These are phyloP conservation scores for Andrena fulva DNA, from an alignment of 2,888 invertebrate genomes.

Conservation along the genomic window DNA sequence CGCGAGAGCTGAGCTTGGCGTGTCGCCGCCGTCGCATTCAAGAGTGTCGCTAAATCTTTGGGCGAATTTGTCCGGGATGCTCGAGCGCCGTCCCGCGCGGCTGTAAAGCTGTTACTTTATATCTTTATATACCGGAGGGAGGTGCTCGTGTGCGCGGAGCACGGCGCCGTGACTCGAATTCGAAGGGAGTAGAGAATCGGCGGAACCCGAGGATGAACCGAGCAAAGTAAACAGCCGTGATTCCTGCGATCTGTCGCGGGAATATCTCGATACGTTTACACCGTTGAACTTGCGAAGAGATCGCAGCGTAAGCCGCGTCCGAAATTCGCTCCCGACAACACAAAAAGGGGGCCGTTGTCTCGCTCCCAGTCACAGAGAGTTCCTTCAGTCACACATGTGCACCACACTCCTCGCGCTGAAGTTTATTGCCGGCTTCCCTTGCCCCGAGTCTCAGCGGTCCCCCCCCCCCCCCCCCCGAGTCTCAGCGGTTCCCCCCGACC, in stretches of 20 bases:
- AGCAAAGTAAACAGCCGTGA: too few species aligned
- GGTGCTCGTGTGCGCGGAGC: background rate
- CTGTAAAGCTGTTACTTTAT: conserved; percentile 31
- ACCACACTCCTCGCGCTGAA: conserved; percentile 79
- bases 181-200: background rate
- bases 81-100: background rate
- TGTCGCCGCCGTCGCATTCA: conserved; percentile 2
- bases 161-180: background rate
- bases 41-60: conserved; percentile 36
- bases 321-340: background rate
- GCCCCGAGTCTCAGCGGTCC: conserved; percentile 32
- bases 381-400: conserved; percentile 76
- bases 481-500: conserved; percentile 28
- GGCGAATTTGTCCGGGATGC: conserved; percentile 45
- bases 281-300: background rate
- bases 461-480: conserved; percentile 9
- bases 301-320: background rate
- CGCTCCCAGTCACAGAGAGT: background rate
- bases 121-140: background rate
- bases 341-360: background rate
- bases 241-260: background rate
- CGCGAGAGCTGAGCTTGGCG: background rate
- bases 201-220: background rate
- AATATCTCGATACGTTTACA: background rate
- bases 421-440: conserved; percentile 78